A percentile compares a stretch with the other conserved stretches of the same genome.
Conservation (phyloP, 2,888 invertebrate genomes). For the Ormyrus rosae region DNA sequence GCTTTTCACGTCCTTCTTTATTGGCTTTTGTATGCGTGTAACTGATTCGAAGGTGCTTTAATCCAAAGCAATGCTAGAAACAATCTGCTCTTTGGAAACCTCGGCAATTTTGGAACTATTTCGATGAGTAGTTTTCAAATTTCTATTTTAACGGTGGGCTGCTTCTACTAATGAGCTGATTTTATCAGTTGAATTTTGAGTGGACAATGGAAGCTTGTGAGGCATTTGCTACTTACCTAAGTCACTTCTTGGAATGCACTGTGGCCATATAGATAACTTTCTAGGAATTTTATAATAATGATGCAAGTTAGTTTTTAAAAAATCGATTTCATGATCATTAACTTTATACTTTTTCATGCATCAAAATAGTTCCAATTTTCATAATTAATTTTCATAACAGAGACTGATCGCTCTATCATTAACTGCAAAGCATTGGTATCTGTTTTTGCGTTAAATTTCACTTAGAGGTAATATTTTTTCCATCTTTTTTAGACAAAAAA, state of each 20-base stretch:
- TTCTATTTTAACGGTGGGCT: neutral
- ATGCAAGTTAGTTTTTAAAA: no score
- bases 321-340: neutral
- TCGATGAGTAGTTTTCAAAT: neutral
- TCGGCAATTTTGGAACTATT: neutral
- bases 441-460: constrained; percentile 21
- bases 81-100: no score
- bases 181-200: constrained; percentile 17
- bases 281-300: neutral
- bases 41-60: neutral
- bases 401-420: neutral
- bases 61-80: no score
- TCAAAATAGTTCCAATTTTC: constrained; percentile 11
- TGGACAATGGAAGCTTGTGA: neutral
- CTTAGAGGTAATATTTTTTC: constrained; percentile 36
- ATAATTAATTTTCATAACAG: no score
- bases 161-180: neutral
- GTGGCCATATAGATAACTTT: neutral
- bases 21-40: neutral
- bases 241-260: constrained; percentile 1
- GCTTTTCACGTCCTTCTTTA: neutral
- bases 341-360: neutral
- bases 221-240: neutral
- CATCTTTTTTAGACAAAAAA: constrained; percentile 40
- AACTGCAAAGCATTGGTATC: constrained; percentile 7